Evolutionary conservation across 2,888 invertebrate genomes (phyloP), one percentile per base, ranked within the genome.

Genomic region (Eupsilia transversa): DNA sequence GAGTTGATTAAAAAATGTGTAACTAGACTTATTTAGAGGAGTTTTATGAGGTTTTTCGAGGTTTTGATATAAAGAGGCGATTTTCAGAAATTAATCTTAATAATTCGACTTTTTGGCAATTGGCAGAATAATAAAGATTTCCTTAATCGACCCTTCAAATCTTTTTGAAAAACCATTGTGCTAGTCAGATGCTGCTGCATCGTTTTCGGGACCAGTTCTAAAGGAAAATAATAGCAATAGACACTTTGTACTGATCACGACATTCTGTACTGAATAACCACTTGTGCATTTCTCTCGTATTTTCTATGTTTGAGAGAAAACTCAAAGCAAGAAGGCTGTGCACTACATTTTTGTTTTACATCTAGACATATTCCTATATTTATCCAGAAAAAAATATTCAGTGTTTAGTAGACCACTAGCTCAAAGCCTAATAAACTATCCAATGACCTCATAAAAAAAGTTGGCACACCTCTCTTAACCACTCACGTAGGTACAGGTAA

Each of bases 1-100:
- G 77, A 82, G 84, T 80, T 83, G 77, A 82, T 83, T 80, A 82
- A 80, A 79, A 83, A 77, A 59, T 80, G 60, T 83, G 80, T 73
- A 73, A 77, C 80, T 77, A 71, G 83, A 80, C 70, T 77, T 83
- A 71, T 77, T 83, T 82, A 64, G 63, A 52, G 5, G 35, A 60
- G 30, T 68, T 76, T 70, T 56, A 46, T 75, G 30, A 66, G 52
- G 30, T 70, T 69, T 30, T 33, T n/a, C 3, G 7, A 17, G 41
- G 41, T 60, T 72, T 71, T 59, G 27, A 43, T 60, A 33, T 12
- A 57, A 57, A 57, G 46, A 14, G n/a, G 27, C 33, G 7, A 52
- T 49, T 80, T 70, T 14, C 20, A 12, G 2, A 46, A 72, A 52
- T 49, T 0, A 20, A 38, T 65, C 10, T 2, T 20, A 54, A 33